Evolutionary conservation across 2,797 vertebrate genomes (phyloP).

Genomic region (Microctenopoma lineatum): DNA sequence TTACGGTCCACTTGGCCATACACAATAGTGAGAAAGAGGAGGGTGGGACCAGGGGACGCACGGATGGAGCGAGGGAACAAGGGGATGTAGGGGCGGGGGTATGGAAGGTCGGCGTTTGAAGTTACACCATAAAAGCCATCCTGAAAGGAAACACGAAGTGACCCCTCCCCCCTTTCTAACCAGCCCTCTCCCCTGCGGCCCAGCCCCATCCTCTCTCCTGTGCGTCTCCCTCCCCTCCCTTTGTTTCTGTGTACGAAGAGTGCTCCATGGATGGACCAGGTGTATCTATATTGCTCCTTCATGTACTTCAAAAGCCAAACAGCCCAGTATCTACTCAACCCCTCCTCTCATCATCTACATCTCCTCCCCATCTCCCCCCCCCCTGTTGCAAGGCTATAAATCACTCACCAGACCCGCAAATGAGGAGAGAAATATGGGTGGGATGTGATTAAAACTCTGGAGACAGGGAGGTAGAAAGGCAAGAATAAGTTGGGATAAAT

Average conservation of each 20-base stretch:
- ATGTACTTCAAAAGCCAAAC: slow-evolving; percentile 84
- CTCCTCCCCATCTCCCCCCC: slow-evolving; percentile 46
- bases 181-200: slow-evolving; percentile 63
- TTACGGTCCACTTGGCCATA: slow-evolving; percentile 84
- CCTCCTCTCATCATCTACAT: slow-evolving; percentile 60
- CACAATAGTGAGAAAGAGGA: slow-evolving; percentile 80
- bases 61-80: slow-evolving; percentile 62
- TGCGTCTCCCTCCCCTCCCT: slow-evolving; percentile 58
- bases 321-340: slow-evolving; percentile 63
- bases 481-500: slow-evolving; percentile 37
- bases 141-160: slow-evolving; percentile 86
- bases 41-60: slow-evolving; percentile 66
- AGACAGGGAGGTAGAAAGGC: slow-evolving; percentile 30
- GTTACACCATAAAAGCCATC: slow-evolving; percentile 86
- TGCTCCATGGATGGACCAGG: slow-evolving; percentile 82
- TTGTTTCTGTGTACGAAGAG: slow-evolving; percentile 73
- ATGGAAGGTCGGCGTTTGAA: slow-evolving; percentile 84
- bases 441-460: slow-evolving; percentile 31
- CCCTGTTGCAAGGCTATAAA: slow-evolving; percentile 70
- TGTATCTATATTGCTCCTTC: slow-evolving; percentile 87
- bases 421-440: background rate
- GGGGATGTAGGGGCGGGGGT: slow-evolving; percentile 51
- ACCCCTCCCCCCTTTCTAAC: slow-evolving; percentile 64
- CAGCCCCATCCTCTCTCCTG: slow-evolving; percentile 53
- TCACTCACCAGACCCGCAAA: slow-evolving; percentile 56